Evolutionary conservation across 2,797 vertebrate species (phyloP).

Genomic region (Ptychadena robeensis): DNA sequence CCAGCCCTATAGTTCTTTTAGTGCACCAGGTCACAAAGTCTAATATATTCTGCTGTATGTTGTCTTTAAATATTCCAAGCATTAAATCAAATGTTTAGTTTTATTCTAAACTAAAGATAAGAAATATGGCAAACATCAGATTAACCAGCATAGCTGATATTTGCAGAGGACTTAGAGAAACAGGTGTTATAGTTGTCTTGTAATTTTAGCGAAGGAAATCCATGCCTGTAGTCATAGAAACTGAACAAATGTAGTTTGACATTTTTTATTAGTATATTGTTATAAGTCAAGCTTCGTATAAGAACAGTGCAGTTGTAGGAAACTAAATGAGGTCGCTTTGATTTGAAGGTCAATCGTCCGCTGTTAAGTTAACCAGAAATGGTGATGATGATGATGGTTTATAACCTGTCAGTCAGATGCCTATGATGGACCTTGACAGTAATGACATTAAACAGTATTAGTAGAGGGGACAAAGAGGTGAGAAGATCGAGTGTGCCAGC

Average conservation of each 20-base stretch:
- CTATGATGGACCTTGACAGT: constrained; percentile 13
- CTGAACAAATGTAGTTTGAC: background rate
- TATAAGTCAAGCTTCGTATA: background rate
- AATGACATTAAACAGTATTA: constrained; percentile 7
- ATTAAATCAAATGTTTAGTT: background rate
- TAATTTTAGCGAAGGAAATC: constrained; percentile 6
- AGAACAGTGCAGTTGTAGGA: background rate
- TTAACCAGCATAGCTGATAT: constrained; percentile 16
- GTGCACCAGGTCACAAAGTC: too few relatives aligned
- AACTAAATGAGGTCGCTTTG: background rate
- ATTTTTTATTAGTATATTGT: constrained; percentile 15
- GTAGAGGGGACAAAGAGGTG: background rate
- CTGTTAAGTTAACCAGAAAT: background rate
- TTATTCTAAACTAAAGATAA: background rate
- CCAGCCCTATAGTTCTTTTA: too few relatives aligned
- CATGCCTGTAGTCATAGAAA: background rate
- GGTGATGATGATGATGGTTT: constrained; percentile 20
- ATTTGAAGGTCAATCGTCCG: constrained; percentile 10
- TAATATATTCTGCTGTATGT: background rate
- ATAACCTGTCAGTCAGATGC: constrained; percentile 2
- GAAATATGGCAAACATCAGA: background rate
- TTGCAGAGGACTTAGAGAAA: constrained; percentile 22
- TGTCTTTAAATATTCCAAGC: background rate
- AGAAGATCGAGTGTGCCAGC: background rate
- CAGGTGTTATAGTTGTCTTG: constrained; percentile 33